These are phyloP conservation scores for Puffinus mauretanicus DNA, from an alignment of 2,113 vertebrate genomes.

Conservation along the genomic window DNA sequence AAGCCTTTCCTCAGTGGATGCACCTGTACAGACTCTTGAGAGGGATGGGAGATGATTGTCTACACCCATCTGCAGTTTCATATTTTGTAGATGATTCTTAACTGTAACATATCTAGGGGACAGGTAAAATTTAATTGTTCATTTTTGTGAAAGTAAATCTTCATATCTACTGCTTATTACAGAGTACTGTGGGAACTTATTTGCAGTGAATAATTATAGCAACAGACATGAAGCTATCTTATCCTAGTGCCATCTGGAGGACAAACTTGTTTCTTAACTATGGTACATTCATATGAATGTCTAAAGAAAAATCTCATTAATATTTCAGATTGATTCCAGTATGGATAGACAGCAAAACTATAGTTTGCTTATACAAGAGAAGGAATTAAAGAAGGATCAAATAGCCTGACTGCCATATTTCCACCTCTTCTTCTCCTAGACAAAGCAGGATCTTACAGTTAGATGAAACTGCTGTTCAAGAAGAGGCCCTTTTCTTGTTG, in stretches of 20 bases:
- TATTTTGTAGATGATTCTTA: neutral
- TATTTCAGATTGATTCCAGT: neutral
- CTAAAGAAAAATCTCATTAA: neutral
- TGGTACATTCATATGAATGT: neutral
- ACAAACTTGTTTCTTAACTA: neutral
- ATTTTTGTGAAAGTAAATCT: neutral
- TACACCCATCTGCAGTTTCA: neutral
- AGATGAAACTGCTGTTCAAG: neutral
- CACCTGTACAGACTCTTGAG: neutral
- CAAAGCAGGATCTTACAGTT: neutral
- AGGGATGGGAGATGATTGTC: neutral
- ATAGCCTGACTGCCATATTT: neutral
- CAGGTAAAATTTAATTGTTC: neutral
- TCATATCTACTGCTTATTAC: neutral
- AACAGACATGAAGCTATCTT: neutral
- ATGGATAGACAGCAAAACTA: neutral
- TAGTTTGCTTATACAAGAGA: neutral
- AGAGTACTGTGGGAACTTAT: neutral
- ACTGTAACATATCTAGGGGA: neutral
- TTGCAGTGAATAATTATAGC: neutral
- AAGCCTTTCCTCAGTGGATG: neutral
- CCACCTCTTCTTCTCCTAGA: neutral
- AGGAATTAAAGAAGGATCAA: neutral
- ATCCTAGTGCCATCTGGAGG: neutral
- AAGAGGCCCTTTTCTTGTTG: neutral